Evolutionary conservation across 64 coral and sea anemone genomes (phyloP).

Genomic region (Platygyra sinensis): DNA sequence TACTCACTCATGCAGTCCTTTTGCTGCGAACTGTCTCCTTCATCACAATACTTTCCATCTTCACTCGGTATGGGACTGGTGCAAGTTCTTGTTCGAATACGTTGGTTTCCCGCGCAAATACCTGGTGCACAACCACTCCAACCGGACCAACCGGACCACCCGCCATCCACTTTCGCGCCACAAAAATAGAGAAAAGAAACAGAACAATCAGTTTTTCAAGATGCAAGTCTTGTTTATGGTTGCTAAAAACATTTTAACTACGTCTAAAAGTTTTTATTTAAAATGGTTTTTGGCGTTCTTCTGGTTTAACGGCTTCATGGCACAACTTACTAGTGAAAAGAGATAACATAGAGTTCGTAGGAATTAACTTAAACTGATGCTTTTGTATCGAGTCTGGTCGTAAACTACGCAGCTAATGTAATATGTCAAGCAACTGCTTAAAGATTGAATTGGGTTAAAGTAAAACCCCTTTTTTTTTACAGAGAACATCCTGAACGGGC

Average conservation of each 20-base stretch:
- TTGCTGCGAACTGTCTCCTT: conserved; percentile 75
- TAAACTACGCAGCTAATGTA: too few relatives aligned
- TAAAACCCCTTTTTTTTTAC: too few relatives aligned
- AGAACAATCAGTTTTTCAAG: background rate
- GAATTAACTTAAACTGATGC: too few relatives aligned
- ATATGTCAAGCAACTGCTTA: too few relatives aligned
- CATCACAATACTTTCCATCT: conserved; percentile 74
- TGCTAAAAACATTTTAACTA: background rate
- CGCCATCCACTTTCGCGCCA: conserved; percentile 65
- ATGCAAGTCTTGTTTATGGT: background rate
- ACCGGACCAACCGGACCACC: conserved; percentile 85
- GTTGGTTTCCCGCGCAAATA: conserved; percentile 91
- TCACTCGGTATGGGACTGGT: conserved; percentile 77
- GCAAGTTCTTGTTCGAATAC: conserved; percentile 91
- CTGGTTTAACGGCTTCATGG: too few relatives aligned
- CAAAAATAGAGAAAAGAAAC: background rate
- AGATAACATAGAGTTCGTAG: too few relatives aligned
- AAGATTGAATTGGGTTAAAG: too few relatives aligned
- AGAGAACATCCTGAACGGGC: too few relatives aligned
- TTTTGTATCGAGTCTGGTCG: too few relatives aligned
- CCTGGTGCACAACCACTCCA: conserved; percentile 98
- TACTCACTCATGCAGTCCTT: conserved; percentile 89
- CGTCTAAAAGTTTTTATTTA: too few relatives aligned
- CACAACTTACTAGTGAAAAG: too few relatives aligned
- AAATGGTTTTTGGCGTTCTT: too few relatives aligned